Evolutionary conservation across 2,113 vertebrate species (phyloP), one percentile per base, ranked within the genome.

Genomic region (Calidris pugnax): DNA sequence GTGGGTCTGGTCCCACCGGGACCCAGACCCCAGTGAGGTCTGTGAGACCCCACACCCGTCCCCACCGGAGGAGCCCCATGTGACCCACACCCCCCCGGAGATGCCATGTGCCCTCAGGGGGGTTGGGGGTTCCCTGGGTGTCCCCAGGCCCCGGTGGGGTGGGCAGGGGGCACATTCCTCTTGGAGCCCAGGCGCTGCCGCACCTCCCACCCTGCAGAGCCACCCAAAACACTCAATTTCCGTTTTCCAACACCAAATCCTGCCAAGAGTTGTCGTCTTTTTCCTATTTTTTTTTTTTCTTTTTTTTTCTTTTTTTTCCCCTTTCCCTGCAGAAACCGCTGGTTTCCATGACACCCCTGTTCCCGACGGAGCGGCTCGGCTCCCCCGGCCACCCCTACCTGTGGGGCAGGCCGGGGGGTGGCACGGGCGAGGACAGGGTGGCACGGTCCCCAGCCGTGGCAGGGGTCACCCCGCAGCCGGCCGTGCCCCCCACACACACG

Each of bases 311-410:
- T 59, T 22, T 59, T 35, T 63, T 37, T 20, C 18, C 15, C 71
- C 3, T 57, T 51, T 72, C 72, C 77, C 66, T 55, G 69, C 74
- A 57, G 85, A 57, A 72, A 18, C 56, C 20, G 2, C 69, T 90
- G 69, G 92, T 91, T 94, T 85, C 93, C 79, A 53, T 91, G 93
- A n/a, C 85, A 67, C 62, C 93, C 84, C 64, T 6, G 10, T 71
- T 69, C 80, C 73, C 14, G 6, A 23, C 3, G 21, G 56, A 53
- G 64, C 3, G 4, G 27, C 48, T 50, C 8, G n/a, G 35, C 4
- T 60, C 12, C 43, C 35, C 32, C 7, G 47, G 4, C 24, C 14
- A 18, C 39, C 48, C 41, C 20, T 21, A 21, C 28, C 56, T 7
- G n/a, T 1, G 21, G 51, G 78, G 16, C 10, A 12, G 23, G 80